A percentile compares a stretch with the other conserved stretches of the same genome.
phyloP scores from a whole-genome alignment of 2,888 invertebrate genomes.

The Brenthis daphne region DNA sequence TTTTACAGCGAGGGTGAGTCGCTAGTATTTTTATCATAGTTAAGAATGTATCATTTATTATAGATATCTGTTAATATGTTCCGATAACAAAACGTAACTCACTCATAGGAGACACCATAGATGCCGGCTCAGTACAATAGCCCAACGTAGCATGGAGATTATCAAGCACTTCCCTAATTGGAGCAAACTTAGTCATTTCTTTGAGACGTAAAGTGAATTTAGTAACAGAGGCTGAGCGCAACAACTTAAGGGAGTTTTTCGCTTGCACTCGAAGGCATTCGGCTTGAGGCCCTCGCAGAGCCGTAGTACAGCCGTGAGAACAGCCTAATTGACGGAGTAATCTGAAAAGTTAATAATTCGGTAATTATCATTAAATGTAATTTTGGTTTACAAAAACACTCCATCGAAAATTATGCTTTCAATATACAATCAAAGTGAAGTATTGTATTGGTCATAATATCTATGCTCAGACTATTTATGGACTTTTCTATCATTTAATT shows the following conservation, averaged over 20 bases:
- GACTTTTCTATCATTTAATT: too few species aligned
- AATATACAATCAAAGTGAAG: background rate
- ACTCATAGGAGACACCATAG: conserved; percentile 93
- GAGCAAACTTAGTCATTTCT: conserved; percentile 89
- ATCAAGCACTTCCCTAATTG: conserved; percentile 92
- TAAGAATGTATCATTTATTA: background rate
- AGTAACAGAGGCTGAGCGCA: conserved; percentile 83
- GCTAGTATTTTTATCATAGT: background rate
- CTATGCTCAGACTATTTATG: too few species aligned
- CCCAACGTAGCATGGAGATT: conserved; percentile 97
- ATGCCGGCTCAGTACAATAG: conserved; percentile 95
- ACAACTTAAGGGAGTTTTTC: conserved; percentile 84
- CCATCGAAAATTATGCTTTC: too few species aligned
- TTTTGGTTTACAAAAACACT: background rate
- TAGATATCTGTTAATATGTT: background rate
- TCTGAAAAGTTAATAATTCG: conserved; percentile 63
- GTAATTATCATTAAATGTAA: background rate
- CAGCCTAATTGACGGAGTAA: conserved; percentile 95
- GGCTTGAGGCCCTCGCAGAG: conserved; percentile 92
- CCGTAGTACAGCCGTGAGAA: conserved; percentile 93
- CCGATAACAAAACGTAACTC: conserved; percentile 66
- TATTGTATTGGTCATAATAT: background rate
- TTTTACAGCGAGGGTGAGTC: too few species aligned
- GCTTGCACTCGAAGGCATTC: conserved; percentile 95
- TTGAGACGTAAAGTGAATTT: conserved; percentile 81